Evolutionary conservation across 2,888 invertebrate species (phyloP), one percentile per base, ranked within the genome.

Genomic region (Thera britannica): DNA sequence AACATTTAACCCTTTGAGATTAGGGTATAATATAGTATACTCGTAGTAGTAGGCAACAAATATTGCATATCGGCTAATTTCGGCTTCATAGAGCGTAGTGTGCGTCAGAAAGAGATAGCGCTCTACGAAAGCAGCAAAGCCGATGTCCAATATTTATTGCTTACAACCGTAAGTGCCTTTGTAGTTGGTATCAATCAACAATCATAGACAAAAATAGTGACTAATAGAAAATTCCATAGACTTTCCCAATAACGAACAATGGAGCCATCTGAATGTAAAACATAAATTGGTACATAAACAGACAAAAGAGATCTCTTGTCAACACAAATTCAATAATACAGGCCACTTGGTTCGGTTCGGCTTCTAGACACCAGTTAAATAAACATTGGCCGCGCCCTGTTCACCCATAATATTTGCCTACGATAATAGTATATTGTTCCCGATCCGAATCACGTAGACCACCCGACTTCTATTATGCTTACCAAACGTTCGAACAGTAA

Each of bases 401-500:
- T 66, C 66, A 55, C 63, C 52, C 66, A 54, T 57, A 69, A 65
- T 70, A 72, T 75, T 73, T 73, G 66, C 72, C 62, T 73, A 66
- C 62, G 49, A 57, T 66, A 59, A 65, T 62, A 64, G 59, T 67
- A 70, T 72, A 70, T 70, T 64, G 69, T 67, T 72, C 62, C 58
- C 70, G 62, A 71, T 67, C 62, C 68, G 62, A 65, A 55, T 67
- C 71, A 73, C 72, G 72, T 70, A 44, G 78, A 79, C 79, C 82
- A 79, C 77, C 79, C 75, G 74, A 67, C 70, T 63, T 65, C 67
- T 65, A 69, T 62, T 61, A 51, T 59, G 62, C 58, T 67, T 54
- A 71, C 65, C 72, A 70, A 72, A 70, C 70, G 68, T 72, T 74
- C 73, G 72, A 76, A 79, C 75, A 78, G 78, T 75, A 77, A 80